phyloP scores from a whole-genome alignment of 2,113 vertebrate genomes.

The Henicopernis longicauda region DNA sequence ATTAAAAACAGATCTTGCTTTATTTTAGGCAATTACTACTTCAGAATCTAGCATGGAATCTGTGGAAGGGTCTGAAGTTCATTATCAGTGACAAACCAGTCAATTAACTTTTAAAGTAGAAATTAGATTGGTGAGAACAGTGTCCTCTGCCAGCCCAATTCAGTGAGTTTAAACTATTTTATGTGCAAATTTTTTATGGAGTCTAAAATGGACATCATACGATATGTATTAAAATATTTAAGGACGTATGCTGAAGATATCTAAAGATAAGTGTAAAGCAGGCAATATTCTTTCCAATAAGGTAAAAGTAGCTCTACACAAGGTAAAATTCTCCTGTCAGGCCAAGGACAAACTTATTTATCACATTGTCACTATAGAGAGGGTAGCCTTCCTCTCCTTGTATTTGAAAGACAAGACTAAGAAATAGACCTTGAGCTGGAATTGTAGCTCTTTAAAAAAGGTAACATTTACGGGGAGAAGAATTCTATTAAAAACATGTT shows the following conservation, averaged over 20 bases:
- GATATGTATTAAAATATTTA: neutral
- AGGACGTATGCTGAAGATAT: neutral
- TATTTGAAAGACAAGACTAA: neutral
- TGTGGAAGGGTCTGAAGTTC: neutral
- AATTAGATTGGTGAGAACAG: neutral
- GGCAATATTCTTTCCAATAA: neutral
- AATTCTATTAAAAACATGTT: neutral
- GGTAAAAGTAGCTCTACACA: slow-evolving; percentile 8
- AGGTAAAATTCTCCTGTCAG: neutral
- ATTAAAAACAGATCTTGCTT: neutral
- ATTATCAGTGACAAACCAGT: neutral
- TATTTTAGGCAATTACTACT: neutral
- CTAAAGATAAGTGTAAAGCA: neutral
- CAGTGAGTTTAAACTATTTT: neutral
- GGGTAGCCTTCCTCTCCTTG: neutral
- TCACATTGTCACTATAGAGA: neutral
- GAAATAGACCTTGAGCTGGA: slow-evolving; percentile 9
- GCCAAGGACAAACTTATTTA: slow-evolving; percentile 35
- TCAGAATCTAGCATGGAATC: neutral
- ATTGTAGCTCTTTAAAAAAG: neutral
- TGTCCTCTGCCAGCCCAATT: neutral
- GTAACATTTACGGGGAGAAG: neutral
- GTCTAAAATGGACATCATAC: neutral
- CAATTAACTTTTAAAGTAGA: neutral
- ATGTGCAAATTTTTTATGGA: neutral